These are phyloP conservation scores for Plecturocebus donacophilus DNA, from an alignment of 2,113 vertebrate genomes.

Conservation along the genomic window DNA sequence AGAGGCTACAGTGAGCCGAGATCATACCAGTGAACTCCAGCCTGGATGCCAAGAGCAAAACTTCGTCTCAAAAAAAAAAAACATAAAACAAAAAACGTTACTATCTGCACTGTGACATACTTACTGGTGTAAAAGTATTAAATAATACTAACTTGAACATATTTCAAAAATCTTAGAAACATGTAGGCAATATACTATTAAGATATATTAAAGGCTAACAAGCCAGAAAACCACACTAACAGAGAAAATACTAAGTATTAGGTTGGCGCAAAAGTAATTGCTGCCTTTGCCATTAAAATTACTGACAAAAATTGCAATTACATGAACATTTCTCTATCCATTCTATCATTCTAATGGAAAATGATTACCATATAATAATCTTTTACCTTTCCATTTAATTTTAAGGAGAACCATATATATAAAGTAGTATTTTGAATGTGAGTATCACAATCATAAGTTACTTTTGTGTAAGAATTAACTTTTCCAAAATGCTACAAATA, in stretches of 20 bases:
- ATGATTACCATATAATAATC: not conserved
- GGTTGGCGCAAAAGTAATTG: too few species aligned
- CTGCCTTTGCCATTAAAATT: too few species aligned
- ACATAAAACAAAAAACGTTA: not conserved
- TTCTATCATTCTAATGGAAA: not conserved
- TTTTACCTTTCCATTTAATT: not conserved
- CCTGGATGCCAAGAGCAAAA: too few species aligned
- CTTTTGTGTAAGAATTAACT: not conserved
- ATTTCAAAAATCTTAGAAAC: conserved; percentile 16
- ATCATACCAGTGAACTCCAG: too few species aligned
- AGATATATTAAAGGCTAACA: not conserved
- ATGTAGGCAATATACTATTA: not conserved
- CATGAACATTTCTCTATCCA: not conserved
- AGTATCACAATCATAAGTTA: not conserved
- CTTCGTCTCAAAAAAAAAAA: too few species aligned
- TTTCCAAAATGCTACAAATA: not conserved
- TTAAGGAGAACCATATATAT: not conserved
- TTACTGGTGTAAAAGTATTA: not conserved
- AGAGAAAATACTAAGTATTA: not conserved
- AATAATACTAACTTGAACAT: not conserved
- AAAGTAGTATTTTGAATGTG: not conserved
- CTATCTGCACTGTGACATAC: not conserved
- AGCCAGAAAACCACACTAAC: not conserved
- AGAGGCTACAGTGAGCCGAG: too few species aligned
- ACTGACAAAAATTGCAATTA: too few species aligned